phyloP scores from a whole-genome alignment of 2,888 invertebrate genomes.

The Coleophora flavipennella region DNA sequence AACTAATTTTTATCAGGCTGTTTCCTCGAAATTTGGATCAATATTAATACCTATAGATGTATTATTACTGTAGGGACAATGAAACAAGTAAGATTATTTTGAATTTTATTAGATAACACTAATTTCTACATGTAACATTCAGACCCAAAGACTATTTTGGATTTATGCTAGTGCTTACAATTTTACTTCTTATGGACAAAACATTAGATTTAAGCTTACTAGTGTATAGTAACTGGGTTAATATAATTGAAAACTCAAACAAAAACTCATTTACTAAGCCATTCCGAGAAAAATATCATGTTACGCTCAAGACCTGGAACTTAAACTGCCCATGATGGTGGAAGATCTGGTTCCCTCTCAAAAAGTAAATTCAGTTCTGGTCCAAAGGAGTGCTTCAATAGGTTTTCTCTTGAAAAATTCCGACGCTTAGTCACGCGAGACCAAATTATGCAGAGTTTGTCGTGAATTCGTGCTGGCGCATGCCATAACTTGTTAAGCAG shows the following conservation, averaged over 20 bases:
- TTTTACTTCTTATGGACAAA: neutral
- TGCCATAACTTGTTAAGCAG: neutral
- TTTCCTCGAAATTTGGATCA: neutral
- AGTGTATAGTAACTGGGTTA: neutral
- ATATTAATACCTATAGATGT: neutral
- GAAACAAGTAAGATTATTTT: neutral
- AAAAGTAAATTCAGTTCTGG: neutral
- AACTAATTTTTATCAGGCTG: neutral
- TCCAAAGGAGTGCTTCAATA: neutral
- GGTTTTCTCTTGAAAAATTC: neutral
- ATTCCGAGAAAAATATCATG: neutral
- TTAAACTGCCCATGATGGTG: neutral
- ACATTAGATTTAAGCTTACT: neutral
- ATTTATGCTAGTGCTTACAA: neutral
- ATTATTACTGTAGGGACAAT: neutral
- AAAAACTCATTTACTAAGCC: neutral
- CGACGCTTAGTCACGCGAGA: neutral
- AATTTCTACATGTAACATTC: neutral
- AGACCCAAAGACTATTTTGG: neutral
- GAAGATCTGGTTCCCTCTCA: neutral
- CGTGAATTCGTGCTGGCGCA: neutral
- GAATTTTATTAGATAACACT: neutral
- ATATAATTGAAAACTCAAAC: neutral
- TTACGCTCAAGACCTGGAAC: neutral
- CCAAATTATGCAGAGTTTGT: neutral